Base-by-base conservation (phyloP, 2,888 invertebrate genomes). In the Sinodicranocentrus sp. region DNA sequence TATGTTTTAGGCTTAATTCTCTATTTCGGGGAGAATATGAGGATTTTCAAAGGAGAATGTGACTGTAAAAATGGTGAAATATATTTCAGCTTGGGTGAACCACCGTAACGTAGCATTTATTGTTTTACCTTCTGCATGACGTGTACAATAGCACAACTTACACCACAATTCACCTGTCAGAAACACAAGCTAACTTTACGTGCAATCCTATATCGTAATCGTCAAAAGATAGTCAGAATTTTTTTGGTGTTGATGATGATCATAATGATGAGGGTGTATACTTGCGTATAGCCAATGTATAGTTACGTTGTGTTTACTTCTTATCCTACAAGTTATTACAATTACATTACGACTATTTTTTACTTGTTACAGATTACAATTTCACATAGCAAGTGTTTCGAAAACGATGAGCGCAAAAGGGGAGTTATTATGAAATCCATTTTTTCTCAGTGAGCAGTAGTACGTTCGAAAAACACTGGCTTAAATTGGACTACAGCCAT, bases 401-500 rank as follows among this genome's bases (percentile, higher is more conserved):
- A 82, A 82, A 82, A 75, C 52, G 72, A 72, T 79, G 67, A 65
- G 72, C 52, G 52, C 72, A 67, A 73, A 65, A 63, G 33, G 63
- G 57, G 43, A 72, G 65, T 65, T 65, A 57, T 77, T 79, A 82
- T 61, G 72, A 82, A 82, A 82, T 82, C 39, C 52, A 48, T 52
- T 82, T 43, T 68, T 67, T 54, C 33, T 63, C 65, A 71, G 61
- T 71, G 21, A 48, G 25, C 52, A 28, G 0, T 61, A 48, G 15
- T 48, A 26, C 23, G 15, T 54, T 54, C 54, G 15, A 23, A 25
- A 48, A 71, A 28, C 28, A 21, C 21, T 39, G 57, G 21, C 61
- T 61, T 76, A 63, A 82, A 82, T 70, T 72, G 70, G 82, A 82
- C 48, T 72, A 54, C 13, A 72, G 80, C 80, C 72, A 72, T 72